Conservation (phyloP, 2,797 vertebrate species). For the Stomatorhinus walkeri region DNA sequence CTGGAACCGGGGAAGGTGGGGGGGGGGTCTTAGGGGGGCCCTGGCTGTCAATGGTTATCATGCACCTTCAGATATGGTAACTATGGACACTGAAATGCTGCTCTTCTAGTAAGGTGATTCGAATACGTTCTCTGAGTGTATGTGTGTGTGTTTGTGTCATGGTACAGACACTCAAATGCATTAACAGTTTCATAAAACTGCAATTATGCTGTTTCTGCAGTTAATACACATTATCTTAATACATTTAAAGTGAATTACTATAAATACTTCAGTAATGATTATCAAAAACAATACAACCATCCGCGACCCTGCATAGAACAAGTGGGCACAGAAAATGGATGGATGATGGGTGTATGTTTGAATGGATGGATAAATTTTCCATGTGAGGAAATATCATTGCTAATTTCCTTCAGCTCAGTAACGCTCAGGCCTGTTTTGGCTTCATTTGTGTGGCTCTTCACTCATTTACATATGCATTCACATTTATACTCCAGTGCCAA, state of each 20-base stretch:
- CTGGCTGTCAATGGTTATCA: neutral
- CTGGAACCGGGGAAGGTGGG: neutral
- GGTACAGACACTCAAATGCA: neutral
- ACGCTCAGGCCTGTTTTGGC: neutral
- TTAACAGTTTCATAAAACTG: neutral
- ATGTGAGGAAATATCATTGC: neutral
- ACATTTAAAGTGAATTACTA: neutral
- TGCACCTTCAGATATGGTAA: neutral
- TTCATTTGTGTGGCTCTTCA: neutral
- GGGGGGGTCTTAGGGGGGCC: neutral
- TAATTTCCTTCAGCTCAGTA: neutral
- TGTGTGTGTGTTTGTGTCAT: neutral
- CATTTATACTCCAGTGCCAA: neutral
- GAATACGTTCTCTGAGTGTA: neutral
- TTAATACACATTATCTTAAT: neutral
- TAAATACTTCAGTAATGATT: neutral
- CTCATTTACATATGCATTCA: conserved; percentile 6
- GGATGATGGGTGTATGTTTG: neutral
- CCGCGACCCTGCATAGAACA: neutral
- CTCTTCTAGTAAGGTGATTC: neutral
- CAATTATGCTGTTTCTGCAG: neutral
- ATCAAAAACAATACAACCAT: neutral
- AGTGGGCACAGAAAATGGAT: neutral
- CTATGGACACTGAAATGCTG: neutral
- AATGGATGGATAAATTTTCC: neutral